Percentiles rank a stretch among this genome's conserved stretches.
Evolutionary conservation across 2,888 invertebrate genomes (phyloP).

Genomic region (Stegana nigrithorax): DNA sequence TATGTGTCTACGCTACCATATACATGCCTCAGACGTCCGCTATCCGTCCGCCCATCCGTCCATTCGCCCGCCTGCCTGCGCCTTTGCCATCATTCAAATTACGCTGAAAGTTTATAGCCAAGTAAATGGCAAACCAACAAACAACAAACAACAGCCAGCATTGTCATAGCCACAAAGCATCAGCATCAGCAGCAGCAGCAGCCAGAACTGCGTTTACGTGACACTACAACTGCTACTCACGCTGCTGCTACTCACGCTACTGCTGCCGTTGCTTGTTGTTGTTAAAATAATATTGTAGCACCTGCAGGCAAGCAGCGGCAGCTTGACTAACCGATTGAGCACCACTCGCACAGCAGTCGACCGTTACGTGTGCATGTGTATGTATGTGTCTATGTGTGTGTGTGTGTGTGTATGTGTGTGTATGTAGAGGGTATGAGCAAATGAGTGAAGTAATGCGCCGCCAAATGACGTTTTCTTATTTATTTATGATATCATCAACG

Average conservation of each 20-base stretch:
- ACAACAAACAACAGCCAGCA: too few relatives aligned
- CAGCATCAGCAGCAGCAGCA: not conserved
- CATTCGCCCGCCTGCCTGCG: not conserved
- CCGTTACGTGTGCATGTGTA: too few relatives aligned
- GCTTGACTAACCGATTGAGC: too few relatives aligned
- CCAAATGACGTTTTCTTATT: constrained; percentile 22
- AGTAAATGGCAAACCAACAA: not conserved
- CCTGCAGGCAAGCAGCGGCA: constrained; percentile 16
- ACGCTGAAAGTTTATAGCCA: constrained; percentile 14
- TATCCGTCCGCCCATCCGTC: not conserved
- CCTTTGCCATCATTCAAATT: constrained; percentile 8
- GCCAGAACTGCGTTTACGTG: not conserved
- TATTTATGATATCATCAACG: constrained; percentile 19
- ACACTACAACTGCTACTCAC: not conserved
- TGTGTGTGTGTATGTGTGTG: too few relatives aligned
- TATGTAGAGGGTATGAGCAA: not conserved
- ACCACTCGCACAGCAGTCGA: too few relatives aligned
- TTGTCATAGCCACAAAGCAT: too few relatives aligned
- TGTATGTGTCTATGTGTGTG: too few relatives aligned
- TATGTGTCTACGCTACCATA: not conserved
- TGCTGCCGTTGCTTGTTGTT: not conserved
- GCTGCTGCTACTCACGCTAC: not conserved
- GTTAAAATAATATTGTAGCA: constrained; percentile 15
- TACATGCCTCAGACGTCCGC: not conserved
- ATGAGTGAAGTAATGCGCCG: not conserved